Evolutionary conservation across 2,113 vertebrate genomes (phyloP).

Genomic region (Sylvilagus bachmani): DNA sequence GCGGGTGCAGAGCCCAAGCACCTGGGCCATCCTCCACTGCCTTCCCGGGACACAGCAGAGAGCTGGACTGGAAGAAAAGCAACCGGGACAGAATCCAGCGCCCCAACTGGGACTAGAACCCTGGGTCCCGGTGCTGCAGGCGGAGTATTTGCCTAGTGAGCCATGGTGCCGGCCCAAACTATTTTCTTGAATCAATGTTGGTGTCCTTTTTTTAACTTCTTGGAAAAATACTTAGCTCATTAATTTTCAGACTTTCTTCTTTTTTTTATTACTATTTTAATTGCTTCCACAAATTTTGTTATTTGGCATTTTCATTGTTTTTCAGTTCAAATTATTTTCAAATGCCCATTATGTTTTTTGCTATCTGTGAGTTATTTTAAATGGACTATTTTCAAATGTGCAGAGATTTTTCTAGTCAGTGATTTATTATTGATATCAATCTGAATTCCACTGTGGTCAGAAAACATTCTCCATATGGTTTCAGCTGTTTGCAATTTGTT

Average conservation of each 20-base stretch:
- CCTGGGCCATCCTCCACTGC: too few relatives aligned
- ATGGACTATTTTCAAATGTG: conserved; percentile 30
- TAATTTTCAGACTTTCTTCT: conserved; percentile 27
- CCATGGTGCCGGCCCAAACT: neutral
- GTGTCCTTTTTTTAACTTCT: conserved; percentile 39
- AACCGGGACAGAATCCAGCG: too few relatives aligned
- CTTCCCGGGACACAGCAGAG: too few relatives aligned
- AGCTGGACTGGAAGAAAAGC: too few relatives aligned
- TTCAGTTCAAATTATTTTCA: conserved; percentile 42
- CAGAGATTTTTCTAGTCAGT: conserved; percentile 2
- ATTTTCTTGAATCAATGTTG: neutral
- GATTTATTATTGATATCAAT: conserved; percentile 1
- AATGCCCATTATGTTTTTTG: neutral
- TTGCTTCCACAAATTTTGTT: neutral
- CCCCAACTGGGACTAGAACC: too few relatives aligned
- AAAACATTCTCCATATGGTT: neutral
- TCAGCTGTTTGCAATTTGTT: neutral
- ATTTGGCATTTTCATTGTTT: conserved; percentile 35
- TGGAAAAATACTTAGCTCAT: neutral
- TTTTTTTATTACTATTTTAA: conserved; percentile 25
- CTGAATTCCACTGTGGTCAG: neutral
- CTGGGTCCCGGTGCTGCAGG: too few relatives aligned
- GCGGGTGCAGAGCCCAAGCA: too few relatives aligned
- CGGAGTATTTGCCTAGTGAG: too few relatives aligned
- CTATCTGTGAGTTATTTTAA: conserved; percentile 46